Percentiles rank a stretch among this genome's conserved stretches.
These are phyloP conservation scores for Cataglyphis livida DNA, from an alignment of 2,888 invertebrate species.

Conservation along the genomic window DNA sequence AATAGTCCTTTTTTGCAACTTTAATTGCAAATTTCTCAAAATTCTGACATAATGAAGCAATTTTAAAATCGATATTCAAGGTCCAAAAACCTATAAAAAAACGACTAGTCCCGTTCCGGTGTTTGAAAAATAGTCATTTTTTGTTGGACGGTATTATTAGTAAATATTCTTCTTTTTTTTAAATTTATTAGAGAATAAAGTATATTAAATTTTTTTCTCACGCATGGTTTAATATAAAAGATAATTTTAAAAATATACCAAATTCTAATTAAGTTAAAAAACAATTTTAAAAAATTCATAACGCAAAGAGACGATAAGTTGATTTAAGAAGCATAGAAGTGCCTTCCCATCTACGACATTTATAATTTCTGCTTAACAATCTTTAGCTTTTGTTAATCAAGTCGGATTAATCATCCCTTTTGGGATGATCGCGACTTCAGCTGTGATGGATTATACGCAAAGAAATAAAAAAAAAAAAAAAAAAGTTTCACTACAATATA, in stretches of 20 bases:
- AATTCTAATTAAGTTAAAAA: background rate
- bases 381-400: constrained; percentile 24
- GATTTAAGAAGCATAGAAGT: background rate
- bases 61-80: too few relatives aligned
- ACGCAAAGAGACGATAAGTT: background rate
- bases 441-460: constrained; percentile 40
- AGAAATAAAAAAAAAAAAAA: constrained; percentile 21
- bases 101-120: too few relatives aligned
- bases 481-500: constrained; percentile 24
- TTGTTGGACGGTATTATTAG: too few relatives aligned
- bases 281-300: background rate
- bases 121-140: too few relatives aligned
- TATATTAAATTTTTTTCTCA: background rate
- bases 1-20: too few relatives aligned
- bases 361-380: constrained; percentile 31
- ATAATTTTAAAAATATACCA: background rate
- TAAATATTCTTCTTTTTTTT: background rate
- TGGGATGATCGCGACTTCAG: constrained; percentile 1
- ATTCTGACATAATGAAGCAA: too few relatives aligned
- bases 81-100: too few relatives aligned
- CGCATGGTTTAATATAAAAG: background rate
- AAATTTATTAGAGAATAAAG: background rate
- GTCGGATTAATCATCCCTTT: constrained; percentile 36
- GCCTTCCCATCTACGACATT: constrained; percentile 3
- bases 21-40: too few relatives aligned